Base-by-base conservation (phyloP, 2,888 invertebrate species). In the Sycophila texana region DNA sequence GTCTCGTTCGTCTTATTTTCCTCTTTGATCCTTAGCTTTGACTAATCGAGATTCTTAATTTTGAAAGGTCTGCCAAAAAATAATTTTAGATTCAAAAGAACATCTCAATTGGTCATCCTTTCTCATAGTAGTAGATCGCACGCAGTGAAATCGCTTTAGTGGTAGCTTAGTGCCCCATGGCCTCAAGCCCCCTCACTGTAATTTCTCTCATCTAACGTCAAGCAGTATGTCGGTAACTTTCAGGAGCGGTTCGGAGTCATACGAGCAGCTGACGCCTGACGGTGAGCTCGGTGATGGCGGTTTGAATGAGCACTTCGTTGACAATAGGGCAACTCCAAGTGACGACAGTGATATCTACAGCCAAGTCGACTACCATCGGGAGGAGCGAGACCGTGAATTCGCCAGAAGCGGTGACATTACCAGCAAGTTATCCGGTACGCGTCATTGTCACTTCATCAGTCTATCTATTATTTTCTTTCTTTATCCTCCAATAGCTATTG, bases 301-400 rank as follows among this genome's bases (percentile, higher is more conserved):
- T 16, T 74, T 90, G 5, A 89, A 89, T 74, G 90, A 90, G 67
- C 90, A 89, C 49, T 90, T 89, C 66, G 86, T 86, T n/a, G 89
- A 89, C 82, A 88, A 88, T 80, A 84, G 90, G 74, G 90, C 90
- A 1, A 90, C 89, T 0, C 93, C 93, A 22, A 94, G 94, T 88
- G 94, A 94, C 88, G 94, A 94, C 86, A 94, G 94, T 86, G 94
- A 94, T 88, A 93, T 94, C 87, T 94, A 93, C 88, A 92, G 92
- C 74, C 93, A 93, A 88, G 92, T 94, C 84, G 93, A 93, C 84
- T 92, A 93, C 89, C 93, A 93, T 89, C 93, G 94, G 85, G 92
- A 92, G 85, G 93, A 93, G 83, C 91, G 89, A 14, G 90, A 90
- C 70, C 84, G 87, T 49, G 88, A 88, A 20, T 86, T 84, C 14